Base-by-base conservation (phyloP, 2,888 invertebrate species). In the Drosophila kanekoi region DNA sequence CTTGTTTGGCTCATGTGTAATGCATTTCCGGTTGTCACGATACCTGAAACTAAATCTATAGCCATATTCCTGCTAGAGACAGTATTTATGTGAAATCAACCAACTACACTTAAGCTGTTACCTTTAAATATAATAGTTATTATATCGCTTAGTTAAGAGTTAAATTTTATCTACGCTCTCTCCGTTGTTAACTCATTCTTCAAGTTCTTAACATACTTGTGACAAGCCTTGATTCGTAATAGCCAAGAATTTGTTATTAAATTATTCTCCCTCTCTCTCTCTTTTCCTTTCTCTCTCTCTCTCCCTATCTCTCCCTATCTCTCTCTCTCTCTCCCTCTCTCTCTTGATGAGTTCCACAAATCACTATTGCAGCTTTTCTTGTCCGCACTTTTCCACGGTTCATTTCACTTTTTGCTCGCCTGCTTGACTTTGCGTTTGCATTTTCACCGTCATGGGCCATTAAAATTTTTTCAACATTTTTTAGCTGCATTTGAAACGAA, bases 371-470 rank as follows among this genome's bases (percentile, higher is more conserved):
- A 37, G 43, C 37, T 40, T 6, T 6, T 10, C 14, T 18, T 40
- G 45, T 45, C 16, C 13, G 58, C 35, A 51, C 28, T 43, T 48
- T 70, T 40, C 32, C 28, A 33, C 33, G 20, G 18, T 37, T 41
- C 18, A 43, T 49, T 58, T 59, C 37, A 38, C 62, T 53, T 64
- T 48, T 48, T 18, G 13, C 11, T 28, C 35, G 38, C 59, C 66
- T 43, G 72, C 54, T 69, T 59, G 48, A 60, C 41, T 52, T 40
- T 58, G 41, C 64, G 74, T 74, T 76, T 80, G 68, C 78, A 80
- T 80, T 70, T 76, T 43, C 53, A 20, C 23, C 59, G 61, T 64
- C 41, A 65, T 41, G 44, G n/a, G 40, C 61, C 59, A 77, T 77
- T 75, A 62, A 49, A 40, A 54, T 70, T 32, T 57, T 56, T 56